Conservation (phyloP, 2,888 invertebrate species). For the Parnassius orleans region DNA sequence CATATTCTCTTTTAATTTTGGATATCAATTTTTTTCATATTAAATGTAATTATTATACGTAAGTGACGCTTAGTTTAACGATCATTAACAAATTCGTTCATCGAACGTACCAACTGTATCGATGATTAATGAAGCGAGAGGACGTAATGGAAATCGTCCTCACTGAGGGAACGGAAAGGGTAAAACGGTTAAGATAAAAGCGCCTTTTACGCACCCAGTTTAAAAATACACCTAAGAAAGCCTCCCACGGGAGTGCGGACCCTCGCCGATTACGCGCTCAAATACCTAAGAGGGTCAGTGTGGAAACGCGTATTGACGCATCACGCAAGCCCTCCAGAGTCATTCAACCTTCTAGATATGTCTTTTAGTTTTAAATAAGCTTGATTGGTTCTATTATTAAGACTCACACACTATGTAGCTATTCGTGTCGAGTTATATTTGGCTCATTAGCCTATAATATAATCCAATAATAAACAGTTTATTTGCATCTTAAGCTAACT, state of each 20-base stretch:
- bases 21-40: too few species aligned
- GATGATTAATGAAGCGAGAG: constrained; percentile 13
- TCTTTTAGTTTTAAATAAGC: constrained; percentile 17
- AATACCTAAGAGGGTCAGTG: constrained; percentile 39
- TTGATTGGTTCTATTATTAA: constrained; percentile 15
- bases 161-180: constrained; percentile 10
- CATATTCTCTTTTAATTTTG: too few species aligned
- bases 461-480: too few species aligned
- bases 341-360: constrained; percentile 28
- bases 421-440: background rate
- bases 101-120: background rate
- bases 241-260: constrained; percentile 22
- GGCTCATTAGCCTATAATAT: too few species aligned
- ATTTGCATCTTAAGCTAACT: too few species aligned
- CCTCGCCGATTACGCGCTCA: constrained; percentile 38
- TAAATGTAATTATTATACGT: too few species aligned
- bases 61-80: too few species aligned
- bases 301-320: constrained; percentile 36
- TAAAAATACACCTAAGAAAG: constrained; percentile 31
- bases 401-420: constrained; percentile 4
- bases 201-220: constrained; percentile 27
- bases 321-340: constrained; percentile 33
- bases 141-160: constrained; percentile 12
- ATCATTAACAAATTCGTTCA: background rate
- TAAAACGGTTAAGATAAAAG: constrained; percentile 21